Conservation (phyloP, 2,888 invertebrate genomes). For the Cabera pusaria region DNA sequence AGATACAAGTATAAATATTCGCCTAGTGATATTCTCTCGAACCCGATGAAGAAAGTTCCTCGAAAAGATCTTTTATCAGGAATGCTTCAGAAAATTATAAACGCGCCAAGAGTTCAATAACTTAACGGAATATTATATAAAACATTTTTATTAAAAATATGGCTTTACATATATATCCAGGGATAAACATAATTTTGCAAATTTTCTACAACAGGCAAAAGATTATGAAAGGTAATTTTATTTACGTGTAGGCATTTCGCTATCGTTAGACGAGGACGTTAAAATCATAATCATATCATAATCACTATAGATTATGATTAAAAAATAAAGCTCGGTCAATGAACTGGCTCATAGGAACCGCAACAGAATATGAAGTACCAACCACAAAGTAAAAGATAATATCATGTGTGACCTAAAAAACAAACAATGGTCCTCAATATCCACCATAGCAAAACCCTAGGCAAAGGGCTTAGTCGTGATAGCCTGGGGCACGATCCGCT, state of each 20-base stretch:
- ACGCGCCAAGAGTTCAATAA: too few species aligned
- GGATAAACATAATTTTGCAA: too few species aligned
- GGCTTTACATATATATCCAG: too few species aligned
- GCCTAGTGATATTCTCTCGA: constrained; percentile 1
- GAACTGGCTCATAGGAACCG: constrained; percentile 7
- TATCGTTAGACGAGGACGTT: too few species aligned
- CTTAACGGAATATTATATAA: too few species aligned
- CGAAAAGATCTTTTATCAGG: constrained; percentile 6
- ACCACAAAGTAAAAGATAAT: too few species aligned
- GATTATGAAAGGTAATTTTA: too few species aligned
- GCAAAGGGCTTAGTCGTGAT: constrained; percentile 48
- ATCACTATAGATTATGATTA: constrained; percentile 8
- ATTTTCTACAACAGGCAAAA: too few species aligned
- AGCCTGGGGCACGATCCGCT: constrained; percentile 47
- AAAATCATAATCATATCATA: constrained; percentile 12
- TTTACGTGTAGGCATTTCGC: too few species aligned
- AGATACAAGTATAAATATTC: neutral
- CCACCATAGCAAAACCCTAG: constrained; percentile 38
- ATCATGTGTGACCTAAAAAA: constrained; percentile 63
- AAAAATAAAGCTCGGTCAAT: constrained; percentile 14
- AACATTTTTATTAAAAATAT: too few species aligned
- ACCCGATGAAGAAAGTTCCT: constrained; percentile 12
- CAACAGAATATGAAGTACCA: too few species aligned
- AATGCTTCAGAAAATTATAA: neutral
- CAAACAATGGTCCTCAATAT: constrained; percentile 65